phyloP scores from a whole-genome alignment of 2,797 vertebrate genomes.

The Champsocephalus esox region DNA sequence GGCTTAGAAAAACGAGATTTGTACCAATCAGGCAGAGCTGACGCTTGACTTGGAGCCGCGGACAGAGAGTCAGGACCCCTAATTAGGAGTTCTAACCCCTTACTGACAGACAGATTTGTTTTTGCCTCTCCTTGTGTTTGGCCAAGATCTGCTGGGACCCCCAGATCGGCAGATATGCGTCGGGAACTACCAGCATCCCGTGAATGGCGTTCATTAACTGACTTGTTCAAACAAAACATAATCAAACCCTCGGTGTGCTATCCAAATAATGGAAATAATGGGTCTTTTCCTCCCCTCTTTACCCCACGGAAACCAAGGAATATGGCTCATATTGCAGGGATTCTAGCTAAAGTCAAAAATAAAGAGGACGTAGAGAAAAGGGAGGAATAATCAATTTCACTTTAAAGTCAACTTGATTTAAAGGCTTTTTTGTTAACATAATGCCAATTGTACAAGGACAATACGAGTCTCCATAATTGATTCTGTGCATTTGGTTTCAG shows the following conservation, averaged over 20 bases:
- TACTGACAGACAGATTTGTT: slow-evolving; percentile 87
- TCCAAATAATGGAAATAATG: slow-evolving; percentile 83
- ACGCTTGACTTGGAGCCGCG: slow-evolving; percentile 83
- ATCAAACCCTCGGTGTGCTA: slow-evolving; percentile 79
- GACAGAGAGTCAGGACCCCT: slow-evolving; percentile 79
- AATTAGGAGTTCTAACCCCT: slow-evolving; percentile 84
- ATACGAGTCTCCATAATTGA: slow-evolving; percentile 58
- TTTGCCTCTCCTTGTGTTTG: slow-evolving; percentile 85
- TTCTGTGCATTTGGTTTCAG: slow-evolving; percentile 57
- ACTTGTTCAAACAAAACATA: slow-evolving; percentile 88
- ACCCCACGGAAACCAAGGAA: slow-evolving; percentile 53
- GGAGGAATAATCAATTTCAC: background rate
- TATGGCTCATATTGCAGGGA: slow-evolving; percentile 58
- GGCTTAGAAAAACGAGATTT: slow-evolving; percentile 82
- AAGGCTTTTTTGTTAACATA: slow-evolving; percentile 9
- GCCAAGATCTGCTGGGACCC: slow-evolving; percentile 87
- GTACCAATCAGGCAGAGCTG: slow-evolving; percentile 80
- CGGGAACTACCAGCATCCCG: slow-evolving; percentile 81
- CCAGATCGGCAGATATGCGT: slow-evolving; percentile 84
- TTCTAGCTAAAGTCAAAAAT: slow-evolving; percentile 50
- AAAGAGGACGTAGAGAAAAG: slow-evolving; percentile 30
- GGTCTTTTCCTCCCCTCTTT: slow-evolving; percentile 72
- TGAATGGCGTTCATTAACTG: slow-evolving; percentile 90
- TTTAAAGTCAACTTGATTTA: slow-evolving; percentile 11
- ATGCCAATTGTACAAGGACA: slow-evolving; percentile 26